Percentiles rank a stretch among this genome's conserved stretches.
These are phyloP conservation scores for Lateolabrax maculatus DNA, from an alignment of 2,797 vertebrate species.

Conservation along the genomic window DNA sequence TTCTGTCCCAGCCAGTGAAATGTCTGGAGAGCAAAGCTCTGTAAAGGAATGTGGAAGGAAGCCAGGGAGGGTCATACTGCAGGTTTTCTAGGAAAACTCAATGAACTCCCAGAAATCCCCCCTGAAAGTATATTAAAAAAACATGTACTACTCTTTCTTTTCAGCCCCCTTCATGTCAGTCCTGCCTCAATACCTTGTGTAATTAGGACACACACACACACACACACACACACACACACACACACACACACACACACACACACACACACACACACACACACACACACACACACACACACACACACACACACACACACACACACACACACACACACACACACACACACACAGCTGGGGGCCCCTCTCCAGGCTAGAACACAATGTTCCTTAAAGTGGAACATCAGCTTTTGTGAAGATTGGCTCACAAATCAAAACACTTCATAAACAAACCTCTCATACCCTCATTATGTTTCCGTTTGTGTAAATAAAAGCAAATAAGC, in stretches of 20 bases:
- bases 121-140: conserved; percentile 22
- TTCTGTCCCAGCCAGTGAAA: conserved; percentile 23
- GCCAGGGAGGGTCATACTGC: conserved; percentile 4
- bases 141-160: conserved; percentile 12
- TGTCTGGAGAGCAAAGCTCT: conserved; percentile 52
- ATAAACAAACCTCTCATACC: conserved; percentile 52
- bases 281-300: conserved; percentile 20
- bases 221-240: not conserved
- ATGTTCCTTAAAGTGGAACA: conserved; percentile 64
- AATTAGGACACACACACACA: conserved; percentile 20
- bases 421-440: conserved; percentile 33
- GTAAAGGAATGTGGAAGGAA: conserved; percentile 45
- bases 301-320: conserved; percentile 20
- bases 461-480: not conserved
- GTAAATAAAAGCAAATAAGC: not conserved
- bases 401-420: conserved; percentile 51
- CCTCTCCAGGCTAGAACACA: conserved; percentile 60
- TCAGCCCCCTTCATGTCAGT: conserved; percentile 16
- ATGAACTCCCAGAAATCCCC: conserved; percentile 48
- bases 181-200: conserved; percentile 32
- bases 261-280: conserved; percentile 20
- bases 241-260: conserved; percentile 11
- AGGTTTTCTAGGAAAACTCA: conserved; percentile 72
- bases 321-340: conserved; percentile 23
- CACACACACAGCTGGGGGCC: conserved; percentile 24